Evolutionary conservation across 2,797 vertebrate species (phyloP).

Genomic region (Taeniopygia guttata): DNA sequence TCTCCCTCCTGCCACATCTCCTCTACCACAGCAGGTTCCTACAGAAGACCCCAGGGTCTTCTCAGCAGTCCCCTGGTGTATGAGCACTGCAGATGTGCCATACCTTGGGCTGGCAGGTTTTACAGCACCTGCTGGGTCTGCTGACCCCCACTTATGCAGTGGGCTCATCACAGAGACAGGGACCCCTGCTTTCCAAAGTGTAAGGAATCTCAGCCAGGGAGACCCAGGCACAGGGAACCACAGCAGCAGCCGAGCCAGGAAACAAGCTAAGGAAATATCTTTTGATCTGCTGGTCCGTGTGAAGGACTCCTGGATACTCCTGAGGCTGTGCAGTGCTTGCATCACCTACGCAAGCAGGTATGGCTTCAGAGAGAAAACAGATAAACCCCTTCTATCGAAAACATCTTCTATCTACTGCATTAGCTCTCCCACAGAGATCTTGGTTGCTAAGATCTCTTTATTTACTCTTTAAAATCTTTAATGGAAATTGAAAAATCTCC

Average conservation of each 20-base stretch:
- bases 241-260: not conserved
- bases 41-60: not conserved
- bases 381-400: not conserved
- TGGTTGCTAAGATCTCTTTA: not conserved
- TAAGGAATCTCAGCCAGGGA: not conserved
- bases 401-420: not conserved
- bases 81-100: not conserved
- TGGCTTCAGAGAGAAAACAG: not conserved
- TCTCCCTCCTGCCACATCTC: not conserved
- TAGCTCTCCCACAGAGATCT: not conserved
- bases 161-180: fast-evolving
- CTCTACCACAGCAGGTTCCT: not conserved
- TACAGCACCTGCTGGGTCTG: fast-evolving
- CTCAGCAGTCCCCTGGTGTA: not conserved
- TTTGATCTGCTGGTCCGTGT: not conserved
- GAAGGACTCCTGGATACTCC: not conserved
- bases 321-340: not conserved
- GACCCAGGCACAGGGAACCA: not conserved
- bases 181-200: fast-evolving
- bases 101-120: not conserved
- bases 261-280: not conserved
- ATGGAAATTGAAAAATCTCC: conserved; percentile 27
- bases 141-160: fast-evolving
- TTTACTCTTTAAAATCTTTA: conserved; percentile 10
- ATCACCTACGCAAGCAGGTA: not conserved